phyloP scores from a whole-genome alignment of 1,140 invertebrate species.

The Gonatopus flavifemur region DNA sequence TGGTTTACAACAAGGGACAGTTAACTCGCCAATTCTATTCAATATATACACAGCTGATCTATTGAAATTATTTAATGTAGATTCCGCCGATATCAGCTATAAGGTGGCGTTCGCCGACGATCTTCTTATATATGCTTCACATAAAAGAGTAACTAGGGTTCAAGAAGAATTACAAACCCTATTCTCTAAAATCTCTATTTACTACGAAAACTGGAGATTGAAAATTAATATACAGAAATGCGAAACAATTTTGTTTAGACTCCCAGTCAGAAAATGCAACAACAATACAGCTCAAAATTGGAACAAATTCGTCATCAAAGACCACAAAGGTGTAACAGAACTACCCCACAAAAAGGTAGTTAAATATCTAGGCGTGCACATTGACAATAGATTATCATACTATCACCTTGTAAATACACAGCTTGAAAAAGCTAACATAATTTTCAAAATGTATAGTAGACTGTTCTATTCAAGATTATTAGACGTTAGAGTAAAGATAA shows the following conservation, averaged over 20 bases:
- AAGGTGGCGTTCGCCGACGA: conserved; percentile 20
- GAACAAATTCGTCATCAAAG: conserved; percentile 16
- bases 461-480: conserved; percentile 21
- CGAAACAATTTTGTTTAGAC: conserved; percentile 24
- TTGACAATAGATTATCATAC: conserved; percentile 17
- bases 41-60: conserved; percentile 15
- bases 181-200: conserved; percentile 5
- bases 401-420: conserved; percentile 18
- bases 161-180: conserved; percentile 9
- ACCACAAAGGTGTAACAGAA: not conserved
- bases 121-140: conserved; percentile 7
- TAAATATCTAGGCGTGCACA: conserved; percentile 24
- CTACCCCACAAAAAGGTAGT: conserved; percentile 15
- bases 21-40: conserved; percentile 12
- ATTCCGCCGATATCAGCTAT: not conserved
- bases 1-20: no score
- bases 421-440: conserved; percentile 23
- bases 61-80: conserved; percentile 5
- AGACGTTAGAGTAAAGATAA: conserved; percentile 21
- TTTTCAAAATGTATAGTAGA: conserved; percentile 7
- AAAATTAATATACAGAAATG: conserved; percentile 20
- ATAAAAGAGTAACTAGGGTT: not conserved
- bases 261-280: not conserved
- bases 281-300: conserved; percentile 1
- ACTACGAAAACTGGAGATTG: conserved; percentile 16